Conservation (phyloP, 1,140 invertebrate genomes). For the Macrotrachela quadricornifera region DNA sequence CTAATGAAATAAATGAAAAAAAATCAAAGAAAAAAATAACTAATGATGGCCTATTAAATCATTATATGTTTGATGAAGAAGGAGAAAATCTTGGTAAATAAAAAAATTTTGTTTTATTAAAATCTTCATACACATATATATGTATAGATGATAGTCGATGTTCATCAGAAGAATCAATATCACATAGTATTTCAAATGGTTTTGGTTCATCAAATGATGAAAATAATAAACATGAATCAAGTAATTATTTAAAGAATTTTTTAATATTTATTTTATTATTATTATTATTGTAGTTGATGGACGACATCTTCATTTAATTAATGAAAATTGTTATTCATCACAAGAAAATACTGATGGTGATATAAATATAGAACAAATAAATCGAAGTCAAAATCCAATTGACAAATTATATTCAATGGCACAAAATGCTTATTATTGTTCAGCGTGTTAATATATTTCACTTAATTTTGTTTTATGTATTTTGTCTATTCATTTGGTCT, state of each 20-base stretch:
- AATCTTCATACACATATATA: too few relatives aligned
- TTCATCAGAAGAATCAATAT: neutral
- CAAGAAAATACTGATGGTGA: conserved; percentile 28
- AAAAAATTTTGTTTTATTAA: too few relatives aligned
- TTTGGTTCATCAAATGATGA: conserved; percentile 1
- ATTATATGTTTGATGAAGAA: too few relatives aligned
- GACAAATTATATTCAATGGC: conserved; percentile 86
- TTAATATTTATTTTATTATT: neutral
- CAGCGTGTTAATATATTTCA: too few relatives aligned
- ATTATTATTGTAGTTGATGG: conserved; percentile 9
- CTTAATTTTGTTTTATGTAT: too few relatives aligned
- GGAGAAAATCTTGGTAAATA: too few relatives aligned
- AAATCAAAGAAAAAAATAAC: neutral
- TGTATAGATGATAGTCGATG: too few relatives aligned
- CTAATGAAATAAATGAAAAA: neutral
- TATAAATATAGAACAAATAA: conserved; percentile 35
- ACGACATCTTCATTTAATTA: conserved; percentile 7
- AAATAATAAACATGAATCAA: conserved; percentile 1
- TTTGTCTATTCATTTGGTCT: too few relatives aligned
- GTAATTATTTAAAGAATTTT: too few relatives aligned
- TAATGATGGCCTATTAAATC: neutral
- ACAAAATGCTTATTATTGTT: too few relatives aligned
- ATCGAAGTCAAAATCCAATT: conserved; percentile 51
- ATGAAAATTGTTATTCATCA: conserved; percentile 32
- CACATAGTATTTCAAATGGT: conserved; percentile 10